Evolutionary conservation across 2,113 vertebrate species (phyloP).

Genomic region (Eulemur rufifrons): DNA sequence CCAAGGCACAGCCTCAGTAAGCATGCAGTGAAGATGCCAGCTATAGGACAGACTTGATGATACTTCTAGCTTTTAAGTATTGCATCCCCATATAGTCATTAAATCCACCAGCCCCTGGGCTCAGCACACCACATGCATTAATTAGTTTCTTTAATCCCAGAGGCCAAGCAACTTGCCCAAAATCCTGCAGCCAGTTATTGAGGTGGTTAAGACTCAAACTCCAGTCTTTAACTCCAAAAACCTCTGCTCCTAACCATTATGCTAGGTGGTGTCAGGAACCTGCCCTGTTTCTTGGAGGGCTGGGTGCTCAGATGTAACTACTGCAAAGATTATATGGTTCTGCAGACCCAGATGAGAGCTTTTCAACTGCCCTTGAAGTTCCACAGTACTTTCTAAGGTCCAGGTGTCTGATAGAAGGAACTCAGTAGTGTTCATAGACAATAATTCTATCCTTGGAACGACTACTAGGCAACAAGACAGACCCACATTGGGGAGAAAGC

Average conservation of each 20-base stretch:
- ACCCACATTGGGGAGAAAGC: background rate
- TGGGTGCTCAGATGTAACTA: background rate
- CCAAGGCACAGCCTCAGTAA: background rate
- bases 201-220: background rate
- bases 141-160: background rate
- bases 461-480: background rate
- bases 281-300: background rate
- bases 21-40: background rate
- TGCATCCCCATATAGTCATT: background rate
- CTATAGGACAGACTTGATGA: background rate
- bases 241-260: background rate
- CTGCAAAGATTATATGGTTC: background rate
- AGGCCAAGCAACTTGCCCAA: background rate
- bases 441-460: background rate
- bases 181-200: background rate
- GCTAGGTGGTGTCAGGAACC: background rate
- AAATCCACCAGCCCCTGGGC: background rate
- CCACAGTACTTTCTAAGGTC: background rate
- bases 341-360: background rate
- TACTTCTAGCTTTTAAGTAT: background rate
- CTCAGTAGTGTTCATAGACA: background rate
- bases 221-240: background rate
- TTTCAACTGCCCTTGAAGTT: background rate
- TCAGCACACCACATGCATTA: background rate
- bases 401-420: background rate